Evolutionary conservation across 1,140 invertebrate genomes (phyloP), one percentile per base, ranked within the genome.

Genomic region (Drosophila kanapiae): DNA sequence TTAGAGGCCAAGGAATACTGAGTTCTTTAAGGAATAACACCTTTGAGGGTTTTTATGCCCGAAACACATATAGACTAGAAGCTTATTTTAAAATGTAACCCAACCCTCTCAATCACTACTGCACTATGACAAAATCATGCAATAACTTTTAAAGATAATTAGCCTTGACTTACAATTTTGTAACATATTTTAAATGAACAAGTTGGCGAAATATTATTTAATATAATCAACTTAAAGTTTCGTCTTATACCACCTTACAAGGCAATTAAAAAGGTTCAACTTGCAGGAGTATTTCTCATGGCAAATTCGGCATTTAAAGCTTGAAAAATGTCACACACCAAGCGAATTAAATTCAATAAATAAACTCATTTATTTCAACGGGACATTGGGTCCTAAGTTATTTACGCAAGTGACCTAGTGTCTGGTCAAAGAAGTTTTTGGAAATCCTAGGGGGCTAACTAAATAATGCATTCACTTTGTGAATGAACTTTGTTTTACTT

Each of bases 331-430:
- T 62, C 38, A 35, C 62, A 43, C 31, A n/a, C 38, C 57, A 65
- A 23, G 18, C 38, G 38, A 65, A 62, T 65, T 16, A 65, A 35
- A 65, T 62, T 62, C 18, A 63, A 65, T 65, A 33, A 62, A 27
- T 61, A 61, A 64, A 43, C 40, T 33, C 61, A 64, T 61, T 64
- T 7, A 27, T 35, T 64, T 62, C 16, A 64, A 62, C 57, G 38
- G 16, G 38, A 62, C 56, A 65, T 14, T 62, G 29, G 57, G 38
- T 18, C 57, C 61, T 35, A 38, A 65, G 62, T 43, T 65, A 35
- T 57, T 13, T 27, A 16, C n/a, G 42, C 40, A 9, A 59, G 11
- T 16, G 23, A 16, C 58, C 23, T 48, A 13, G 43, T 48, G 27
- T 35, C 47, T 35, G 10, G 58, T 18, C 29, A 7, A 11, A 53